Evolutionary conservation across 1,140 invertebrate species (phyloP), one percentile per base, ranked within the genome.

Genomic region (Pantala flavescens): DNA sequence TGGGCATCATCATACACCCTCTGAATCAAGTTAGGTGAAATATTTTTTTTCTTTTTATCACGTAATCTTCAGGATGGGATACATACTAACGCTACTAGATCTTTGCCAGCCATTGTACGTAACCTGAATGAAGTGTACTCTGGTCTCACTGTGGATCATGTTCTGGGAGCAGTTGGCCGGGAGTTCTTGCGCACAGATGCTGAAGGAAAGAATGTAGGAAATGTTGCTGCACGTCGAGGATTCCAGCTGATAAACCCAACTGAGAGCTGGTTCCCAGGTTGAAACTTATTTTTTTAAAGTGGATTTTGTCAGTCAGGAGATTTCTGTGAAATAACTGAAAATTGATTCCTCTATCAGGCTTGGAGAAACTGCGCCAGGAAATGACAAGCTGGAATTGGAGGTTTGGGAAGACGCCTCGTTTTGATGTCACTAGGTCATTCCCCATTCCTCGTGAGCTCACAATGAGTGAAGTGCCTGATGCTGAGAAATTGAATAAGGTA

Each of bases 221-320:
- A 88, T 74, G 84, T 87, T 55, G 87, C 90, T 73, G 86, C 88
- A 79, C 84, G 89, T 79, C 90, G 93, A 79, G 92, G 92, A 10
- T 94, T 94, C 82, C 89, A 93, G 79, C 87, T 90, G 79, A 84
- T 97, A n/a, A 92, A 95, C 83, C 94, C 94, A 14, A 91, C 89
- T 0, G 91, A 96, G 78, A 87, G 91, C 73, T 92, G 90, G 89
- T 97, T 94, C 81, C 92, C 93, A 81, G 94, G 93, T 91, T 82
- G 82, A 76, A 77, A 16, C 74, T 71, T 72, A 0, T 74, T 74
- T 9, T 5, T 36, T 36, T 36, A 5, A 5, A 9, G 28, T 5
- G 28, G 9, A 9, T 36, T 9, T 36, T 36, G 28, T 9, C 28
- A 36, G 28, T n/a, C n/a, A n/a, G 9, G 28, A 36, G 28, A 36